Evolutionary conservation across 2,797 vertebrate genomes (phyloP).

Genomic region (Parauchenoglanis ngamensis): DNA sequence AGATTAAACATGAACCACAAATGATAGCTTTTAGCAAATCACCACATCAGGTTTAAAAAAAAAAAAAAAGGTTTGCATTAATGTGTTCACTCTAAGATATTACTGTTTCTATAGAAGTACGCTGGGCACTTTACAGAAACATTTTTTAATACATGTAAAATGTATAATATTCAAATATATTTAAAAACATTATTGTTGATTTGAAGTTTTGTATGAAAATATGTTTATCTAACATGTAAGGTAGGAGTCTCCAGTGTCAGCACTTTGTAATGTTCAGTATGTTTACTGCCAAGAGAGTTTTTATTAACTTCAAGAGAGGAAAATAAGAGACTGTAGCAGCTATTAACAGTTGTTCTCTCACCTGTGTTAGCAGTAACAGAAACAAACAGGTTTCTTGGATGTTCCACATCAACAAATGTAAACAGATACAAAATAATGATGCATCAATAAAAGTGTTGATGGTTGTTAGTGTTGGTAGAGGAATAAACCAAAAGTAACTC

Average conservation of each 20-base stretch:
- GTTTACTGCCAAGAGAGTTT: background rate
- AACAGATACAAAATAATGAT: background rate
- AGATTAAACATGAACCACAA: background rate
- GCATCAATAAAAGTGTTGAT: background rate
- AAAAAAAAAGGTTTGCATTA: background rate
- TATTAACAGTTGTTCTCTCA: no score
- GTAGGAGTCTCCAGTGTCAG: background rate
- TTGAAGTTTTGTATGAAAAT: background rate
- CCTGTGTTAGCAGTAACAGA: background rate
- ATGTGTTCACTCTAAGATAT: background rate
- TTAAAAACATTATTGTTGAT: no score
- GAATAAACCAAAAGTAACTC: background rate
- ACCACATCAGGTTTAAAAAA: background rate
- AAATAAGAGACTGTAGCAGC: no score
- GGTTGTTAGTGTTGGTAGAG: background rate
- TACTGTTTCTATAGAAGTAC: background rate
- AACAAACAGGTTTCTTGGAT: background rate
- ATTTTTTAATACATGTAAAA: no score
- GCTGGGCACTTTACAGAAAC: background rate
- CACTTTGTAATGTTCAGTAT: no score
- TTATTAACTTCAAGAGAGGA: background rate
- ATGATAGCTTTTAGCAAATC: background rate
- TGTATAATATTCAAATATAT: no score
- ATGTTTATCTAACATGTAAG: background rate
- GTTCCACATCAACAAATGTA: background rate